Base-by-base conservation (phyloP, 30 jellyfish, hydroid and myxozoan species). In the Catostylus mosaicus region DNA sequence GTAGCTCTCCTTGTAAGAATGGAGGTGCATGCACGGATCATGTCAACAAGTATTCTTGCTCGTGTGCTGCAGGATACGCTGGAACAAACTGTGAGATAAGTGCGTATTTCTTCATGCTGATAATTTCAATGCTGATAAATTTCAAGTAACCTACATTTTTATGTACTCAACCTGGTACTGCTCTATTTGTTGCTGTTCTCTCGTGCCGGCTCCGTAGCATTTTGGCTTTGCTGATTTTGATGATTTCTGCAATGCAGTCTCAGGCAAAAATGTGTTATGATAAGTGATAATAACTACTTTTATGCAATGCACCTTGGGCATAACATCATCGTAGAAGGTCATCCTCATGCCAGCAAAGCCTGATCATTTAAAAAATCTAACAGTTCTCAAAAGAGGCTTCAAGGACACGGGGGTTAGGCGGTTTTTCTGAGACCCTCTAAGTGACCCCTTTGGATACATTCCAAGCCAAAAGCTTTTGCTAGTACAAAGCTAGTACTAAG, bases 1-100 rank as follows among this genome's bases (percentile, higher is more conserved):
- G 37, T 8, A 70, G 82, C 82, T 23, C 40, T 70, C 82, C 82
- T 18, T 70, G 82, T 24, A 34, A 70, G 66, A 70, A 70, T 24
- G 64, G 66, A 10, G 82, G 66, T 12, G 40, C 38, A 2, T 70
- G 82, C 30, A 24, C 16, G 2, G 45, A 70, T 30, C 20, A n/a
- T 22, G 43, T 19, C 16, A 70, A 70, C 43, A 70, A 40, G 26
- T 70, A 34, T 43, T 10, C 82, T 3, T 70, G 82, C 82, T 34
- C 82, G n/a, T 70, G 82, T 50, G 45, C 24, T 23, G 12, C 82
- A 70, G 82, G 82, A 24, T 70, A 35, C 33, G 7, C 34, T 35
- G 82, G 82, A 23, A 70, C 46, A 1, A 30, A 45, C 24, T 56
- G 75, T 24, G 46, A 70, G 40, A 35, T 38, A 34, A 4, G 46